These are phyloP conservation scores for Agelas oroides DNA, from an alignment of 37 sponge, comb jelly and placozoan species.

Conservation along the genomic window DNA sequence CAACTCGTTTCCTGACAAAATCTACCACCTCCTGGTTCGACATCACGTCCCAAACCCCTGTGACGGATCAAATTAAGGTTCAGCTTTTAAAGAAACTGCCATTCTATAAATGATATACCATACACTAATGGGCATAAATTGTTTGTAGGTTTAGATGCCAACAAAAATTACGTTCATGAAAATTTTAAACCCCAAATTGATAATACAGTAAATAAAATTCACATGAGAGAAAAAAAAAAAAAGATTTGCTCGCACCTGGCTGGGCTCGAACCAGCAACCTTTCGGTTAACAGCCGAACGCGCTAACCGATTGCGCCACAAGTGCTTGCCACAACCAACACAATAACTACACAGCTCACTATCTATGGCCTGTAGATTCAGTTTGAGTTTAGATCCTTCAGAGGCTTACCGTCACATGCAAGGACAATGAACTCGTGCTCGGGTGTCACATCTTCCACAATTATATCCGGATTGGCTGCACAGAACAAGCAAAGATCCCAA, in stretches of 20 bases:
- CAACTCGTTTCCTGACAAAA: slow-evolving; percentile 82
- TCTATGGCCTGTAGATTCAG: too few relatives aligned
- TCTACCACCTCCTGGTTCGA: slow-evolving; percentile 87
- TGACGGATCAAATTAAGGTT: too few relatives aligned
- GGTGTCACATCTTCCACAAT: slow-evolving; percentile 46
- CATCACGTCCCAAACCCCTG: slow-evolving; percentile 96
- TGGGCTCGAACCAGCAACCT: slow-evolving; percentile 30
- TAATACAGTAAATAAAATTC: neutral
- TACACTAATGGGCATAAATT: too few relatives aligned
- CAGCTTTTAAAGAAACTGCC: too few relatives aligned
- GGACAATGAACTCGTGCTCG: slow-evolving; percentile 88
- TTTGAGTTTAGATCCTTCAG: too few relatives aligned
- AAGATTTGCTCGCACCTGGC: slow-evolving; percentile 9
- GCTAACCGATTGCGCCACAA: too few relatives aligned
- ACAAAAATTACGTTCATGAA: too few relatives aligned
- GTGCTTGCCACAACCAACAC: too few relatives aligned
- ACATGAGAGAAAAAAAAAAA: neutral
- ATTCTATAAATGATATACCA: too few relatives aligned
- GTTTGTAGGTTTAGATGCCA: too few relatives aligned
- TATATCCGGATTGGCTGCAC: slow-evolving; percentile 86
- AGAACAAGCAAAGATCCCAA: neutral
- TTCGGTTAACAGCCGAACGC: neutral
- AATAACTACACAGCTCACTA: too few relatives aligned
- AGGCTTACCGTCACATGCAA: slow-evolving; percentile 95
- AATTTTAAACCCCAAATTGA: too few relatives aligned